Evolutionary conservation across 2,888 invertebrate species (phyloP).

Genomic region (Scrobipalpa costella): DNA sequence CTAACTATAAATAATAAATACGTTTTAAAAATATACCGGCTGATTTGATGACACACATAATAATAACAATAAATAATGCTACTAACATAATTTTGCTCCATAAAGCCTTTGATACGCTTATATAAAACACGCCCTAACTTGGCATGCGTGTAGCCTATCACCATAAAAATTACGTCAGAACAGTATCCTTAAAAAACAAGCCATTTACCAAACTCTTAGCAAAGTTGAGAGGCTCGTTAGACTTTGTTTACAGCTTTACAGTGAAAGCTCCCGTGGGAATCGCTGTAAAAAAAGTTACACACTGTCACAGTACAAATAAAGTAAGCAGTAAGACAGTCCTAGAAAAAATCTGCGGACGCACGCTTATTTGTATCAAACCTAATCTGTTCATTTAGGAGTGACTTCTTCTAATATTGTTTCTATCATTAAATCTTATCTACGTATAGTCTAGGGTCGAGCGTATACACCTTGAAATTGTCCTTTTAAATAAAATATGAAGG

Average conservation of each 20-base stretch:
- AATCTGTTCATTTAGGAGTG: no score
- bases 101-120: conserved; percentile 6
- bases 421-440: no score
- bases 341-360: no score
- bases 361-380: no score
- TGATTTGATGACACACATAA: not conserved
- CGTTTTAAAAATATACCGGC: not conserved
- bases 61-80: not conserved
- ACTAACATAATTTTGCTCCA: not conserved
- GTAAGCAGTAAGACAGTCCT: no score
- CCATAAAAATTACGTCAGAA: conserved; percentile 19
- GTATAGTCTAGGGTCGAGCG: no score
- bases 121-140: not conserved
- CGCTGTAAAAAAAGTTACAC: conserved; percentile 28
- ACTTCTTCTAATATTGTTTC: no score
- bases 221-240: conserved; percentile 23
- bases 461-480: no score
- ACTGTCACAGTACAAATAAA: no score
- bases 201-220: conserved; percentile 18
- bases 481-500: no score
- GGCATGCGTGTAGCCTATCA: conserved; percentile 8
- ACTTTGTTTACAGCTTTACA: conserved; percentile 29
- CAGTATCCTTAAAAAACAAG: conserved; percentile 22
- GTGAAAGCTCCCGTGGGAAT: conserved; percentile 27
- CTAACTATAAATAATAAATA: no score